A percentile compares a stretch with the other conserved stretches of the same genome.
These are phyloP conservation scores for Trachurus trachurus DNA, from an alignment of 2,797 vertebrate genomes.

Conservation along the genomic window DNA sequence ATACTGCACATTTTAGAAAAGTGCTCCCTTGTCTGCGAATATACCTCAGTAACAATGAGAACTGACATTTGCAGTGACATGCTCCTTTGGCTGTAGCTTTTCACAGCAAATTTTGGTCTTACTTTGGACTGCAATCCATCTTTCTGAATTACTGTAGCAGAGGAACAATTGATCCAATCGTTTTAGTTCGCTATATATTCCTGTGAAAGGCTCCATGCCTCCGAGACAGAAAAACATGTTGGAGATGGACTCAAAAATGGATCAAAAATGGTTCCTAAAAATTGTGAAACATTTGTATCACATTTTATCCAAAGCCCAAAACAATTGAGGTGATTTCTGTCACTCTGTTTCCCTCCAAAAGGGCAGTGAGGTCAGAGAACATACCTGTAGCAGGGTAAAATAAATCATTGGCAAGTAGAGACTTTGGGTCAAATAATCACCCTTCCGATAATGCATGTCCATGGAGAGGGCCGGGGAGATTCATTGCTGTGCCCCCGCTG, in stretches of 20 bases:
- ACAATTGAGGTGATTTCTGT: slow-evolving; percentile 42
- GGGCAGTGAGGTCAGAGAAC: slow-evolving; percentile 58
- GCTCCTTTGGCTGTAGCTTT: slow-evolving; percentile 75
- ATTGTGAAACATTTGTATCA: slow-evolving; percentile 30
- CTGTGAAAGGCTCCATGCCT: slow-evolving; percentile 58
- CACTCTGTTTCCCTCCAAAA: slow-evolving; percentile 44
- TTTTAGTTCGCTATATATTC: slow-evolving; percentile 67
- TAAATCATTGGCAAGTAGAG: slow-evolving; percentile 76
- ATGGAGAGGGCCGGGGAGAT: slow-evolving; percentile 72
- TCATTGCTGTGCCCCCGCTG: slow-evolving; percentile 75
- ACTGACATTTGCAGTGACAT: slow-evolving; percentile 75
- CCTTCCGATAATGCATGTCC: slow-evolving; percentile 79
- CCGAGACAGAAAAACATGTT: slow-evolving; percentile 52
- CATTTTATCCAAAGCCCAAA: slow-evolving; percentile 30
- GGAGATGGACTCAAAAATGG: slow-evolving; percentile 38
- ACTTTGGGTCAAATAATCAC: slow-evolving; percentile 86
- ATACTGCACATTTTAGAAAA: slow-evolving; percentile 59
- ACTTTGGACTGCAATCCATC: slow-evolving; percentile 69
- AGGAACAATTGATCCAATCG: slow-evolving; percentile 71
- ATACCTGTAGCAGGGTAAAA: slow-evolving; percentile 71
- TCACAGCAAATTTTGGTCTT: slow-evolving; percentile 76
- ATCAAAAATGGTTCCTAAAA: slow-evolving; percentile 43
- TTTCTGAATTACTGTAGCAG: slow-evolving; percentile 71
- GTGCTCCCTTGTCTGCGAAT: slow-evolving; percentile 41
- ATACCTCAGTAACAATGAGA: slow-evolving; percentile 56